phyloP scores from a whole-genome alignment of 2,888 invertebrate species.

The Heteromyza rotundicornis region DNA sequence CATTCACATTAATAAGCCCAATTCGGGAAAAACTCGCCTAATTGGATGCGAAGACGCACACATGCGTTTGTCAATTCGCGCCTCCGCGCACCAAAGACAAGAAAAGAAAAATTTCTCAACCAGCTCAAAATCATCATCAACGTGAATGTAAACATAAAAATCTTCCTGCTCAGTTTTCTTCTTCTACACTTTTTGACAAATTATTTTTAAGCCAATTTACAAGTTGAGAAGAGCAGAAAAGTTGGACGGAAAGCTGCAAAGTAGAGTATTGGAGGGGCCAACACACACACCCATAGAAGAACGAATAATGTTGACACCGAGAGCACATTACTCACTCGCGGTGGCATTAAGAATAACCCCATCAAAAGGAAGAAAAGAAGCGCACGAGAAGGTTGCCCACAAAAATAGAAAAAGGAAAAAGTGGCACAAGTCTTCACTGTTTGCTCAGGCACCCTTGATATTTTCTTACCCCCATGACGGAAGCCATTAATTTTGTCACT shows the following conservation, averaged over 20 bases:
- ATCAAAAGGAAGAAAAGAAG: slow-evolving; percentile 13
- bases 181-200: slow-evolving; percentile 48
- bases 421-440: slow-evolving; percentile 3
- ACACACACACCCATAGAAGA: background rate
- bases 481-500: slow-evolving; percentile 55
- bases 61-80: slow-evolving; percentile 43
- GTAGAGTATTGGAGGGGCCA: background rate
- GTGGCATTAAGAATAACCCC: slow-evolving; percentile 49
- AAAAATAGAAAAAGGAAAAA: slow-evolving; percentile 14
- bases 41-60: slow-evolving; percentile 52
- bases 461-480: slow-evolving; percentile 44
- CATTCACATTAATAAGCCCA: slow-evolving; percentile 3
- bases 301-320: slow-evolving; percentile 53
- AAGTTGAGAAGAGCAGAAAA: slow-evolving; percentile 48
- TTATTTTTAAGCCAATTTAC: slow-evolving; percentile 57
- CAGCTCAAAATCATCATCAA: slow-evolving; percentile 9
- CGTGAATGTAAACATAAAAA: slow-evolving; percentile 9
- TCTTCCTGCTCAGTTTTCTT: background rate
- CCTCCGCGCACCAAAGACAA: too few relatives aligned
- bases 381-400: slow-evolving; percentile 7
- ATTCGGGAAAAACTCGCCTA: slow-evolving; percentile 45
- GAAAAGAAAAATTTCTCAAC: too few relatives aligned
- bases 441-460: slow-evolving; percentile 27
- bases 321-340: slow-evolving; percentile 52
- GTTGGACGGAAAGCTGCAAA: too few relatives aligned